Conservation (phyloP, 2,888 invertebrate species). For the Melipona beecheii region DNA sequence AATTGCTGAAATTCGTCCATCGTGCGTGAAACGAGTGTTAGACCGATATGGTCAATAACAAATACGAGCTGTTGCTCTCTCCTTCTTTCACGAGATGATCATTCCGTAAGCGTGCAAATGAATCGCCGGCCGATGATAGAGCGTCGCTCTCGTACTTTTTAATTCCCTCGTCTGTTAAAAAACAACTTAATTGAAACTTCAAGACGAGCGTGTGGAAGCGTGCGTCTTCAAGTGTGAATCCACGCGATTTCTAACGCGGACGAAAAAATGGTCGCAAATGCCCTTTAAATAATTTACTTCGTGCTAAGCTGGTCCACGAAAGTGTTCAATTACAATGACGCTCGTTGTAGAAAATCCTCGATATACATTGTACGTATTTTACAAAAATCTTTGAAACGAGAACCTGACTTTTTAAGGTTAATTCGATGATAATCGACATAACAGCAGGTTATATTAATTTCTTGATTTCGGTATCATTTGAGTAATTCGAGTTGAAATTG, state of each 20-base stretch:
- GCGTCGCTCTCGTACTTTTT: constrained; percentile 66
- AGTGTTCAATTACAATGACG: not conserved
- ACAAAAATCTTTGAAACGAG: too few species aligned
- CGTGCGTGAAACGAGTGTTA: constrained; percentile 15
- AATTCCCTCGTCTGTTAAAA: constrained; percentile 61
- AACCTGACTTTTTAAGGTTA: too few species aligned
- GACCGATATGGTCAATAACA: constrained; percentile 18
- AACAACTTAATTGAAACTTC: constrained; percentile 75
- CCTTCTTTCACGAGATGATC: not conserved
- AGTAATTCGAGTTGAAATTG: too few species aligned
- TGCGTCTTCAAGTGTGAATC: constrained; percentile 69
- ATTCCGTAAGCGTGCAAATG: constrained; percentile 27
- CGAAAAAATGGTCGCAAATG: not conserved
- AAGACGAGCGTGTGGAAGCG: constrained; percentile 64
- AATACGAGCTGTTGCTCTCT: not conserved
- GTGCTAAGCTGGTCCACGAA: not conserved
- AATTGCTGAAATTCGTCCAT: constrained; percentile 10
- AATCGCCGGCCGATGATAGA: constrained; percentile 17
- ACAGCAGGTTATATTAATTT: too few species aligned
- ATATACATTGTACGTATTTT: too few species aligned
- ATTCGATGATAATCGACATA: too few species aligned
- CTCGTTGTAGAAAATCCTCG: not conserved
- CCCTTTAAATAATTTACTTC: constrained; percentile 7
- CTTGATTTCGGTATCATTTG: too few species aligned
- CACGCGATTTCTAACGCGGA: constrained; percentile 64